Evolutionary conservation across 2,888 invertebrate species (phyloP), one percentile per base, ranked within the genome.

Genomic region (Eupeodes luniger): DNA sequence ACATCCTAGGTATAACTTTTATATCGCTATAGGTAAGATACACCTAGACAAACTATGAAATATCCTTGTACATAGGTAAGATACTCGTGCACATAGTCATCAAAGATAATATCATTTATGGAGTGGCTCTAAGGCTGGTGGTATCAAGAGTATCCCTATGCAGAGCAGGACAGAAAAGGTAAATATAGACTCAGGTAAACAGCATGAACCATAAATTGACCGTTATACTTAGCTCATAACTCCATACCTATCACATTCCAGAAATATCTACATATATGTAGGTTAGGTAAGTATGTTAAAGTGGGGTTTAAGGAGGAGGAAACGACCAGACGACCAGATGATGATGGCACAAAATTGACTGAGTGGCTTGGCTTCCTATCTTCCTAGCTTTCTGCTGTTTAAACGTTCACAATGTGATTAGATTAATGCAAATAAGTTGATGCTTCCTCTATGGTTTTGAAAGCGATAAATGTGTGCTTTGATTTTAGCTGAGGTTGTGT

Each of bases 351-450:
- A 16, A 11, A 14, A 67, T 51, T n/a, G 67, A 34, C 36, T 59
- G 27, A 83, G 61, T 66, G 57, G 16, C 34, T 67, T 79, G 27
- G 27, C 27, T 27, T 27, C 27, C 3, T 27, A 27, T 27, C 27
- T 27, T 27, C 2, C 3, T 27, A 27, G 2, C 27, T 27, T 27
- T 2, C 27, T 27, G 27, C 27, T 27, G 27, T 27, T 27, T 2
- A 27, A 27, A 27, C 27, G 27, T 27, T 49, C 49, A 40, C 49
- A 72, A 62, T 61, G 61, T 75, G 69, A 40, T 51, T 61, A 74
- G 79, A 64, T 70, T 51, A 67, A 83, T 83, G 83, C 66, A 79
- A 79, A 67, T n/a, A 53, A 53, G 34, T n/a, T 27, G 27, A 27
- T 79, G 47, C 19, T 27, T 34, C 44, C 19, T 47, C 9, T 16